Evolutionary conservation across 2,888 invertebrate species (phyloP).

Genomic region (Orthosia incerta): DNA sequence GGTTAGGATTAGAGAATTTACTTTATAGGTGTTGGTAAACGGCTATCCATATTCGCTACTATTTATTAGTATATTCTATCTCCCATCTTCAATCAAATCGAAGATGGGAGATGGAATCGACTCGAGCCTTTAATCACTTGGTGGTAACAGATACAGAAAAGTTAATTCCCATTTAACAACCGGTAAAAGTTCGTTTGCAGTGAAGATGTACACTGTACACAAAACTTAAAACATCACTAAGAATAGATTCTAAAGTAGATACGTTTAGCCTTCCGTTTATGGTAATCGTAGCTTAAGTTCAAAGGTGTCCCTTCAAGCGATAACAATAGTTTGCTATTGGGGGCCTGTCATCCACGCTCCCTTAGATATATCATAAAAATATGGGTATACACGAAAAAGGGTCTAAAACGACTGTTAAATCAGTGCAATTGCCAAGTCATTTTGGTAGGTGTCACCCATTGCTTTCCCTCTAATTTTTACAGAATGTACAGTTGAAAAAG

Average conservation of each 20-base stretch:
- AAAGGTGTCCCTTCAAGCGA: constrained; percentile 75
- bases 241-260: constrained; percentile 18
- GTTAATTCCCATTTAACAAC: background rate
- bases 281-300: constrained; percentile 75
- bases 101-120: background rate
- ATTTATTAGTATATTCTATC: background rate
- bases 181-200: background rate
- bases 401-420: constrained; percentile 68
- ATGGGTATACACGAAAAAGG: constrained; percentile 64
- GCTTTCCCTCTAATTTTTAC: background rate
- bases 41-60: background rate
- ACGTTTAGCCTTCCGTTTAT: constrained; percentile 48
- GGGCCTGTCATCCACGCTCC: constrained; percentile 68
- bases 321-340: constrained; percentile 67
- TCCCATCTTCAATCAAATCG: background rate
- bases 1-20: background rate
- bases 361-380: constrained; percentile 65
- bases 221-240: constrained; percentile 13
- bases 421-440: constrained; percentile 29
- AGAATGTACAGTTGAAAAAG: background rate
- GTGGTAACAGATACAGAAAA: constrained; percentile 2
- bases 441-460: constrained; percentile 6
- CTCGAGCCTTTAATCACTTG: background rate
- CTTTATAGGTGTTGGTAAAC: background rate
- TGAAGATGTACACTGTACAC: constrained; percentile 7